These are phyloP conservation scores for Epinotia brunnichana DNA, from an alignment of 2,888 invertebrate species.

Conservation along the genomic window DNA sequence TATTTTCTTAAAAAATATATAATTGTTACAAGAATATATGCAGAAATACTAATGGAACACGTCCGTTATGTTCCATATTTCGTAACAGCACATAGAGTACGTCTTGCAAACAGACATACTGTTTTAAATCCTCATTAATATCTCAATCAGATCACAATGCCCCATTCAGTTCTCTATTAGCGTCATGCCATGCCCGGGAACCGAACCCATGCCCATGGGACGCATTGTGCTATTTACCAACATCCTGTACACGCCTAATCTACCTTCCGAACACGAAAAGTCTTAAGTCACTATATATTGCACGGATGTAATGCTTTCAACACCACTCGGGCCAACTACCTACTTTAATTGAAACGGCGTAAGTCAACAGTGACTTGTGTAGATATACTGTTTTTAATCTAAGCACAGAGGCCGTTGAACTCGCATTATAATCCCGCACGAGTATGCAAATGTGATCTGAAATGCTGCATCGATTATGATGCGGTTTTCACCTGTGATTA, in stretches of 20 bases:
- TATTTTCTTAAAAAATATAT: too few relatives aligned
- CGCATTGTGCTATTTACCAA: slow-evolving; percentile 51
- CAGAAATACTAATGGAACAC: neutral
- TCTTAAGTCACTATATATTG: neutral
- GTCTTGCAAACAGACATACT: slow-evolving; percentile 1
- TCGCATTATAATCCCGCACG: slow-evolving; percentile 38
- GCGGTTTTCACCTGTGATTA: slow-evolving; percentile 33
- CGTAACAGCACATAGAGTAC: neutral
- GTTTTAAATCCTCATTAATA: slow-evolving; percentile 36
- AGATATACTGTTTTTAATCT: slow-evolving; percentile 1
- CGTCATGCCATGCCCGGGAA: slow-evolving; percentile 43
- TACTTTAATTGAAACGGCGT: neutral
- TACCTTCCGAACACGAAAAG: neutral
- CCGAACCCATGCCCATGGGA: slow-evolving; percentile 47
- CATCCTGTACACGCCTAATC: slow-evolving; percentile 45
- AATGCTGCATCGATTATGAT: slow-evolving; percentile 41
- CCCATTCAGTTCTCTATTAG: slow-evolving; percentile 28
- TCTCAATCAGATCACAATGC: slow-evolving; percentile 40
- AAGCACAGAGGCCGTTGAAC: neutral
- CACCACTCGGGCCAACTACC: neutral
- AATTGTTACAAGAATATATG: too few relatives aligned
- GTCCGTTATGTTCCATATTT: neutral
- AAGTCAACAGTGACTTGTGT: neutral
- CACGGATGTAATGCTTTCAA: neutral
- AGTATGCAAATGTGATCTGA: slow-evolving; percentile 42